Base-by-base conservation (phyloP, 2,113 vertebrate genomes). In the Labeo catla region DNA sequence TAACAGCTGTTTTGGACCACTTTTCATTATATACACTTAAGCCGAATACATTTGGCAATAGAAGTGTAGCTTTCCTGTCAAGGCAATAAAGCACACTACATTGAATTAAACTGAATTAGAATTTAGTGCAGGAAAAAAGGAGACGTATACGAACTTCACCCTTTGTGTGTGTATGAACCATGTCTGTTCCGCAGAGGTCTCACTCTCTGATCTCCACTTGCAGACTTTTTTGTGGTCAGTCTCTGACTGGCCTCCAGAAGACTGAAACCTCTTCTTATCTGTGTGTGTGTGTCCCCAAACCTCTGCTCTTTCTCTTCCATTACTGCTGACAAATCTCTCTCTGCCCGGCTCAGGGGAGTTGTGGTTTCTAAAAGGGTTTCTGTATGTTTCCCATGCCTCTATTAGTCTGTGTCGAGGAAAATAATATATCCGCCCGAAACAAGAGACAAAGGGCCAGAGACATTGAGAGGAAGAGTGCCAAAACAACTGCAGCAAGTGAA, bases 291-390 rank as follows among this genome's bases (percentile, higher is more conserved):
- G 68, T 72, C 68, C 68, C 39, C 16, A 72, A 36, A 72, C 21
- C 39, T 72, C 19, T 72, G 39, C 36, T 72, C 66, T 73, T 43
- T 82, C 76, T 39, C 50, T 19, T 72, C 79, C 74, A 74, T 83
- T 83, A 77, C 47, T 76, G 79, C 79, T 86, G 87, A 88, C 74
- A 83, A 73, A 76, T 43, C 76, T 83, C 23, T 73, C 61, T 50
- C 79, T 76, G n/a, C 36, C 28, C 13, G 5, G 57, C 65, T 68
- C 9, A 21, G 89, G 93, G 93, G 88, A 80, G 63, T 59, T 94
- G 94, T 91, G 95, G 95, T 94, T 95, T 94, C 90, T 95, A 90
- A 95, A 95, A 95, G 95, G 93, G 1, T 94, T 61, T 94, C 92
- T 93, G 89, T 57, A 84, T 92, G 91, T 92, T 93, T 88, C 90